Conservation (phyloP, 2,888 invertebrate genomes). For the Ctena decussata region DNA sequence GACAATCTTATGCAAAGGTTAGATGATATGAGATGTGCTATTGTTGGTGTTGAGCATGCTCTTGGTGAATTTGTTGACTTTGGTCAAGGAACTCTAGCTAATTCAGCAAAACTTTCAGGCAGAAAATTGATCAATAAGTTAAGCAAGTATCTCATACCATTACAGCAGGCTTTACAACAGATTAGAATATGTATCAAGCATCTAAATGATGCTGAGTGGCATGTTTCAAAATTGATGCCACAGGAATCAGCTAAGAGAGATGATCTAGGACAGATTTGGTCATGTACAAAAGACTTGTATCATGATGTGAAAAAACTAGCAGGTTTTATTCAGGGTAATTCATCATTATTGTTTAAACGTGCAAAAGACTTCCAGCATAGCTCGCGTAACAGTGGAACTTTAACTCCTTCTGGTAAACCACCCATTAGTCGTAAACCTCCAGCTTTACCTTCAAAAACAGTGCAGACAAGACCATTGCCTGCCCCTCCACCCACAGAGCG, state of each 20-base stretch:
- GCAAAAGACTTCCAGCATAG: constrained; percentile 68
- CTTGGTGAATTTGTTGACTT: constrained; percentile 96
- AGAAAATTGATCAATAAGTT: constrained; percentile 81
- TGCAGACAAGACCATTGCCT: constrained; percentile 90
- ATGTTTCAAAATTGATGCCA: constrained; percentile 72
- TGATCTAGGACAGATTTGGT: constrained; percentile 95
- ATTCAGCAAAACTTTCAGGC: constrained; percentile 90
- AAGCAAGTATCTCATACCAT: constrained; percentile 78
- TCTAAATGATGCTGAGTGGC: constrained; percentile 82
- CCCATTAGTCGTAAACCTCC: constrained; percentile 73
- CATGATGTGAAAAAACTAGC: constrained; percentile 96
- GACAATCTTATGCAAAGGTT: constrained; percentile 93
- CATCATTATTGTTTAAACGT: constrained; percentile 81
- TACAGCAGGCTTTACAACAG: constrained; percentile 78
- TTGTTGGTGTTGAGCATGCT: constrained; percentile 92
- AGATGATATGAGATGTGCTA: constrained; percentile 94
- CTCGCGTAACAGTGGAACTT: constrained; percentile 38
- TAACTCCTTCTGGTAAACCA: constrained; percentile 64
- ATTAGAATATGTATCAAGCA: constrained; percentile 74
- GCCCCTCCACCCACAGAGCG: constrained; percentile 79
- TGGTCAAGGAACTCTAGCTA: constrained; percentile 95
- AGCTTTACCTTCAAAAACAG: constrained; percentile 63
- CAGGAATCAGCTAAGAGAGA: constrained; percentile 90
- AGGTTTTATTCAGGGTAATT: constrained; percentile 92
- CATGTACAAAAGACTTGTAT: constrained; percentile 94